These are phyloP conservation scores for Acanthis flammea DNA, from an alignment of 2,797 vertebrate species.

Conservation along the genomic window DNA sequence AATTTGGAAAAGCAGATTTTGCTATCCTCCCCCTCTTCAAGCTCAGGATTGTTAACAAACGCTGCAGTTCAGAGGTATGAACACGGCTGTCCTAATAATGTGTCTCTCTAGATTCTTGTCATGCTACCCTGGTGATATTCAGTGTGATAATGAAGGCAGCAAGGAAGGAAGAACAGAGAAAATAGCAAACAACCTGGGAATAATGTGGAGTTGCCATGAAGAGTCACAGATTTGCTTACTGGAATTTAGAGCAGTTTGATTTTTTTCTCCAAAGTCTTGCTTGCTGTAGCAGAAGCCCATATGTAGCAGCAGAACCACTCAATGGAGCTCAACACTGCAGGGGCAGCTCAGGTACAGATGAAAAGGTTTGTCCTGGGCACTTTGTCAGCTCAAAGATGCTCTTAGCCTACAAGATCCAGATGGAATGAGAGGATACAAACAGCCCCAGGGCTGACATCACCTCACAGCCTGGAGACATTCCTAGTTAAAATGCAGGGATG, in stretches of 20 bases:
- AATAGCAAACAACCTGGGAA: constrained; percentile 59
- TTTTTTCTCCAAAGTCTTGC: constrained; percentile 19
- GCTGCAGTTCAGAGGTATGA: constrained; percentile 47
- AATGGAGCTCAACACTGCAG: not conserved
- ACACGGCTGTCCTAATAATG: constrained; percentile 57
- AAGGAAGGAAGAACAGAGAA: constrained; percentile 49
- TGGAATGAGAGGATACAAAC: not conserved
- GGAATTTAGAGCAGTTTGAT: constrained; percentile 52
- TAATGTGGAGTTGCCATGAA: constrained; percentile 67
- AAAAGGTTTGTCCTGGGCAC: not conserved
- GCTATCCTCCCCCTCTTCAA: not conserved
- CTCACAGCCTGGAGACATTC: not conserved
- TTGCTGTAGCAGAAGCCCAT: not conserved
- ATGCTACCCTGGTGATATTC: constrained; percentile 52
- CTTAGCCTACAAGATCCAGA: not conserved
- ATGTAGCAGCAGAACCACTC: not conserved
- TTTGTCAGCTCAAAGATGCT: constrained; percentile 2
- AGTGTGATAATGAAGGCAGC: constrained; percentile 53
- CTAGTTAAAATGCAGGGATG: not conserved
- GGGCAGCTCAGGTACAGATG: not conserved
- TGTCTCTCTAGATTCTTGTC: constrained; percentile 65
- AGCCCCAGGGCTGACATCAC: constrained; percentile 5
- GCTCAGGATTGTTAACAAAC: constrained; percentile 35
- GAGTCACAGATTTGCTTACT: constrained; percentile 63
- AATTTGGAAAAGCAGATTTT: constrained; percentile 23